phyloP scores from a whole-genome alignment of 2,888 invertebrate species.

The Drosophila acutilabella region DNA sequence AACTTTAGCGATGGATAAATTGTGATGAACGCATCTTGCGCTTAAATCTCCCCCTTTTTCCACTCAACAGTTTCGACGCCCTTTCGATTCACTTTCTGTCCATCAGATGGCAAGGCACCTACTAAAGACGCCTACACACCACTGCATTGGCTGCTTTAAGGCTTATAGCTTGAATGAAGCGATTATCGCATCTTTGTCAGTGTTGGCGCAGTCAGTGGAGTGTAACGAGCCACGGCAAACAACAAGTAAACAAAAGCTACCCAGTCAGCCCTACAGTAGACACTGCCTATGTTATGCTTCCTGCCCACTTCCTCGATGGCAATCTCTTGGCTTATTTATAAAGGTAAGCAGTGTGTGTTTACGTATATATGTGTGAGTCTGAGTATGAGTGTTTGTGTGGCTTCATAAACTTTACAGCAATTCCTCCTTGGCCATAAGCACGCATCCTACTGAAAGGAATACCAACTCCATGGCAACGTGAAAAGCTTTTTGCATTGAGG shows the following conservation, averaged over 20 bases:
- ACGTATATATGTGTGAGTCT: neutral
- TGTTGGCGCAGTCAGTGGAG: slow-evolving; percentile 65
- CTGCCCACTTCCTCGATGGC: neutral
- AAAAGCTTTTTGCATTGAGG: slow-evolving; percentile 35
- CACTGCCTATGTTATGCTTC: slow-evolving; percentile 21
- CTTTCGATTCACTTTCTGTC: slow-evolving; percentile 11
- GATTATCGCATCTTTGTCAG: slow-evolving; percentile 80
- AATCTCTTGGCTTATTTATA: slow-evolving; percentile 32
- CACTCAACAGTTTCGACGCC: neutral
- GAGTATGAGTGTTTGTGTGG: slow-evolving; percentile 19
- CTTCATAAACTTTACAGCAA: slow-evolving; percentile 60
- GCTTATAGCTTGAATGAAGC: slow-evolving; percentile 76
- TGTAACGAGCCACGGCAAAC: slow-evolving; percentile 59
- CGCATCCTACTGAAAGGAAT: slow-evolving; percentile 26
- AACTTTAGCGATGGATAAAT: slow-evolving; percentile 33
- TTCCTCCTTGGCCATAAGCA: slow-evolving; percentile 40
- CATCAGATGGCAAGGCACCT: slow-evolving; percentile 23
- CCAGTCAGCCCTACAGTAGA: slow-evolving; percentile 19
- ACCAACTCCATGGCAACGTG: slow-evolving; percentile 36
- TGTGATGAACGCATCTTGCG: slow-evolving; percentile 21
- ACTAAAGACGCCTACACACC: slow-evolving; percentile 28
- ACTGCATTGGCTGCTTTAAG: slow-evolving; percentile 51
- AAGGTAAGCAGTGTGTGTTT: slow-evolving; percentile 35
- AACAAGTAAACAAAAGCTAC: slow-evolving; percentile 49
- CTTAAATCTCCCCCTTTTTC: neutral